These are phyloP conservation scores for Hylomyscus alleni DNA, from an alignment of 2,797 vertebrate genomes.

Conservation along the genomic window DNA sequence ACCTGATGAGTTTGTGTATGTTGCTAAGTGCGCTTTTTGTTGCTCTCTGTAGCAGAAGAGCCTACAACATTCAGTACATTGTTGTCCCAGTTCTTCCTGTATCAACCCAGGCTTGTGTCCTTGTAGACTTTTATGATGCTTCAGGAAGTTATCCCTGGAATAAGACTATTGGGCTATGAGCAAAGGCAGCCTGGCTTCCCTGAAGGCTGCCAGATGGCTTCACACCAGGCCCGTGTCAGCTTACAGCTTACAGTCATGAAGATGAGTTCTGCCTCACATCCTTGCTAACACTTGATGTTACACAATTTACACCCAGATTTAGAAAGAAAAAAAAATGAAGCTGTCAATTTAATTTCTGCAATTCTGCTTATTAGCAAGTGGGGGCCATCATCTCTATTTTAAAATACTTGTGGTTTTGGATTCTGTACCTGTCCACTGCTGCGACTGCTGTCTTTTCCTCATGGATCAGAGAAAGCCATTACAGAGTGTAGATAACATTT, in stretches of 20 bases:
- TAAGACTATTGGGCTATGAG: neutral
- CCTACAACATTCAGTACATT: neutral
- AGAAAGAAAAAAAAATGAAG: neutral
- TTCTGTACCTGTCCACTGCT: neutral
- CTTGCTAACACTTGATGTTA: slow-evolving; percentile 30
- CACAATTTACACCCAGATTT: slow-evolving; percentile 44
- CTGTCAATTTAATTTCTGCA: slow-evolving; percentile 51
- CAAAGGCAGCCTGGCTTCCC: neutral
- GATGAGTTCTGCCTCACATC: neutral
- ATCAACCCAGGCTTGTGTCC: neutral
- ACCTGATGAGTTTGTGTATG: neutral
- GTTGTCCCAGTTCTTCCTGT: neutral
- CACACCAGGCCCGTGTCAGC: neutral
- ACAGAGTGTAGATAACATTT: neutral
- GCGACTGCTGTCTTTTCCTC: neutral
- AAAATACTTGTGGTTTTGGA: slow-evolving; percentile 21
- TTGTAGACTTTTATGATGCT: neutral
- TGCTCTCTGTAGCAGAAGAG: neutral
- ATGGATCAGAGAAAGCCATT: neutral
- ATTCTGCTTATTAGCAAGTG: slow-evolving; percentile 52
- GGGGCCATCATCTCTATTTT: neutral
- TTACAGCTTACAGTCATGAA: neutral
- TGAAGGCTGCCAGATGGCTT: neutral
- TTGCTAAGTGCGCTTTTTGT: neutral
- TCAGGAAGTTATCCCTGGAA: neutral